Conservation (phyloP, 2,797 vertebrate genomes). For the Chelidonichthys spinosus region DNA sequence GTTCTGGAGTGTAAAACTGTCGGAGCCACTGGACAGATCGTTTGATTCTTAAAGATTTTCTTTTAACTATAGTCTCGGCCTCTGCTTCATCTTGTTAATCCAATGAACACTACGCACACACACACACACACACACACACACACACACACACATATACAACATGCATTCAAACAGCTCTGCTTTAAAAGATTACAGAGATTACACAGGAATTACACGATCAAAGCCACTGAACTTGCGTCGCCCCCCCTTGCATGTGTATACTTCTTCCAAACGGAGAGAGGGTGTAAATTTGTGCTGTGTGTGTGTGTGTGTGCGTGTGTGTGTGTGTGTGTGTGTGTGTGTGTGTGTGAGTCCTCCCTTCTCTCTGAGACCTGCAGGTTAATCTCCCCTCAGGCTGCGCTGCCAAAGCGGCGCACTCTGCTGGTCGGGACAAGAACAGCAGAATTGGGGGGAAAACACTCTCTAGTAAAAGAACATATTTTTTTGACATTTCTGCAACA, state of each 20-base stretch:
- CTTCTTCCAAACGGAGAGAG: conserved; percentile 50
- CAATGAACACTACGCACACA: conserved; percentile 48
- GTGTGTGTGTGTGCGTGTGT: conserved; percentile 37
- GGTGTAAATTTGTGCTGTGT: conserved; percentile 42
- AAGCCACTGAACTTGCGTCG: conserved; percentile 79
- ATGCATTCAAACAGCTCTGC: conserved; percentile 80
- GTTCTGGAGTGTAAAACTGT: conserved; percentile 14
- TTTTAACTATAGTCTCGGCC: conserved; percentile 43
- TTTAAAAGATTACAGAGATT: conserved; percentile 88
- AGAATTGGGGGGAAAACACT: conserved; percentile 4
- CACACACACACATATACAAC: conserved; percentile 49
- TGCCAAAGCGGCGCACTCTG: conserved; percentile 78
- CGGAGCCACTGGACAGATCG: conserved; percentile 18
- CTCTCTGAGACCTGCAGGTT: conserved; percentile 81
- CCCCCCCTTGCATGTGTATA: conserved; percentile 58
- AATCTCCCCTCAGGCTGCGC: conserved; percentile 82
- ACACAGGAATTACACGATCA: conserved; percentile 87
- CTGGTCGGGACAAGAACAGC: conserved; percentile 78
- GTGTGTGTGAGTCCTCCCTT: conserved; percentile 52
- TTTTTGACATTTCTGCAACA: not conserved
- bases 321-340: conserved; percentile 30
- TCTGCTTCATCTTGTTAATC: conserved; percentile 69
- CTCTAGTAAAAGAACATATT: not conserved
- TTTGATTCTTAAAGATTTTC: conserved; percentile 64
- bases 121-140: conserved; percentile 41